Conservation (phyloP, 2,113 vertebrate species). For the Patagioenas fasciata region DNA sequence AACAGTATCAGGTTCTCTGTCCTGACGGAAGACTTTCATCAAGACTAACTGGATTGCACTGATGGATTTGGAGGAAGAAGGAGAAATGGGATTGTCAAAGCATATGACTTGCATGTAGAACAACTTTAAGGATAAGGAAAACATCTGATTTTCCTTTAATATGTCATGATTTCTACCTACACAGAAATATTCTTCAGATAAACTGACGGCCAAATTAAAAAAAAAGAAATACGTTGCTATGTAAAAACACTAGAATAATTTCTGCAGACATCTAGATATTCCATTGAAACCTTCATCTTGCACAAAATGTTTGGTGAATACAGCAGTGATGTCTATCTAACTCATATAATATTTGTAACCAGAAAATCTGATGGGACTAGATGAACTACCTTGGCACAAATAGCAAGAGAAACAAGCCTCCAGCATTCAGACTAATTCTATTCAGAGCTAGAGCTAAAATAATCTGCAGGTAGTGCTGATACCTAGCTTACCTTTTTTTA, state of each 20-base stretch:
- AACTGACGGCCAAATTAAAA: not conserved
- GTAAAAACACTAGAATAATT: not conserved
- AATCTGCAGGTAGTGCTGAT: not conserved
- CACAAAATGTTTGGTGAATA: not conserved
- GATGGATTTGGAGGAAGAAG: not conserved
- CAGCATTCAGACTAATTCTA: not conserved
- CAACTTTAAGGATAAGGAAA: not conserved
- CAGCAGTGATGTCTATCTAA: not conserved
- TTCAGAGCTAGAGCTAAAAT: not conserved
- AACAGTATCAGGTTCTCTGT: not conserved
- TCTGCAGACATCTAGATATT: not conserved
- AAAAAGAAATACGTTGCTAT: not conserved
- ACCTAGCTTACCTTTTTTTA: not conserved
- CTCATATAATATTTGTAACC: not conserved
- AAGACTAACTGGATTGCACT: not conserved
- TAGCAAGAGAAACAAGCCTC: not conserved
- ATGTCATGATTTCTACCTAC: not conserved
- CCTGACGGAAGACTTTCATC: not conserved
- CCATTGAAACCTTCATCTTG: not conserved
- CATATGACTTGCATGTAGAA: not conserved
- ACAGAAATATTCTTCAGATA: not conserved
- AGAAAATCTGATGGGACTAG: not conserved
- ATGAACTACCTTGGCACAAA: not conserved
- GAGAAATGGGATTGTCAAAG: not conserved
- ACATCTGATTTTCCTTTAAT: not conserved